Conservation (phyloP, 92 coral and sea anemone genomes). For the Metridium senile region DNA sequence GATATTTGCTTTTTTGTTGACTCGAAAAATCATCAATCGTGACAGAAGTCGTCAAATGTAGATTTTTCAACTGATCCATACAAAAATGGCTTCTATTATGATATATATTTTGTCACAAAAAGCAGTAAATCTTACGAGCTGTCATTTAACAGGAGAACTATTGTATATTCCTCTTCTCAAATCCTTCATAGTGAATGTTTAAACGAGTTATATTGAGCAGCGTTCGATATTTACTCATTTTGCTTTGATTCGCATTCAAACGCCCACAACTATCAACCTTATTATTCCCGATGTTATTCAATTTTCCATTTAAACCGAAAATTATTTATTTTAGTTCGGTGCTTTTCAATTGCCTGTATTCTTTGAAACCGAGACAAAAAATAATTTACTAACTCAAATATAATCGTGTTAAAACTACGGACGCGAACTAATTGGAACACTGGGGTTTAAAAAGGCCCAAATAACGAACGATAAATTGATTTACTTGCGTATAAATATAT, state of each 20-base stretch:
- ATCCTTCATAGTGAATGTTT: neutral
- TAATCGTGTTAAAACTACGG: neutral
- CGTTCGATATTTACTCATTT: neutral
- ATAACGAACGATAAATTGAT: neutral
- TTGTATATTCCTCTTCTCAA: neutral
- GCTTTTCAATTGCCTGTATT: constrained; percentile 21
- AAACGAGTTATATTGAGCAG: neutral
- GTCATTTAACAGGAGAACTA: neutral
- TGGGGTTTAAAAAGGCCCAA: neutral
- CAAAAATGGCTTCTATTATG: neutral
- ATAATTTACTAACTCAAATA: neutral
- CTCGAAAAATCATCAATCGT: neutral
- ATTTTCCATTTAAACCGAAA: constrained; percentile 16
- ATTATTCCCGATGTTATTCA: constrained; percentile 30
- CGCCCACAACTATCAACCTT: neutral
- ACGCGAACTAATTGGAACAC: neutral
- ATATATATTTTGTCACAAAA: neutral
- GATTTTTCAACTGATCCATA: too few relatives aligned
- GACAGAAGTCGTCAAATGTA: neutral
- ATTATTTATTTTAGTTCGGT: constrained; percentile 15
- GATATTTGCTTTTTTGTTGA: constrained; percentile 10
- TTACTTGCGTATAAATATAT: too few relatives aligned
- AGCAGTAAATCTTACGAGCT: constrained; percentile 2
- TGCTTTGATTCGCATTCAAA: constrained; percentile 5
- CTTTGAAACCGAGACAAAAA: neutral